Evolutionary conservation across 2,113 vertebrate species (phyloP).

Genomic region (Vanacampus margaritifer): DNA sequence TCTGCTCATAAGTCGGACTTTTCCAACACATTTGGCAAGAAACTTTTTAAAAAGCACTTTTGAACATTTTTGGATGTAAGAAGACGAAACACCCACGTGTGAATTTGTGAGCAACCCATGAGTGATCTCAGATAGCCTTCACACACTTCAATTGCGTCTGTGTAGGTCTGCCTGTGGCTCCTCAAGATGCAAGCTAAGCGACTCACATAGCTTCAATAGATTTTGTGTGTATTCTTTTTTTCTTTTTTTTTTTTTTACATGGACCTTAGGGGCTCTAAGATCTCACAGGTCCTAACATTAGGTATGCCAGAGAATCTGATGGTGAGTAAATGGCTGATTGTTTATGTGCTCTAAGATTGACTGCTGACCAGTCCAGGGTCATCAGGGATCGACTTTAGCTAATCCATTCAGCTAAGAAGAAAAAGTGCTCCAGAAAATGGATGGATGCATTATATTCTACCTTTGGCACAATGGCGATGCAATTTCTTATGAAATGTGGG

Average conservation of each 20-base stretch:
- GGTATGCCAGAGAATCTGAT: too few relatives aligned
- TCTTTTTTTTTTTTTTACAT: not conserved
- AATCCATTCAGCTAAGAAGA: too few relatives aligned
- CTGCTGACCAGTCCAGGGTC: too few relatives aligned
- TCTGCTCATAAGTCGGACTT: slow-evolving; percentile 65
- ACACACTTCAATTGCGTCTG: slow-evolving; percentile 67
- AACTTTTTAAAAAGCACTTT: slow-evolving; percentile 71
- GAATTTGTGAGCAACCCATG: slow-evolving; percentile 37
- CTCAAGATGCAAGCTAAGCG: slow-evolving; percentile 48
- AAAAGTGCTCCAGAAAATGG: too few relatives aligned
- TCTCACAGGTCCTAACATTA: too few relatives aligned
- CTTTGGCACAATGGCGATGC: too few relatives aligned
- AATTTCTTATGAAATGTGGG: too few relatives aligned
- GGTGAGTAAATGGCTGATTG: too few relatives aligned
- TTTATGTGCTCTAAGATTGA: too few relatives aligned
- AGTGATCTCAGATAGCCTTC: slow-evolving; percentile 62
- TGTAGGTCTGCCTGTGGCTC: slow-evolving; percentile 67
- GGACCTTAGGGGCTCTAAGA: not conserved
- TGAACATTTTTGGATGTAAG: slow-evolving; percentile 68
- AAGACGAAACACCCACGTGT: slow-evolving; percentile 68
- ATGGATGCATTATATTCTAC: too few relatives aligned
- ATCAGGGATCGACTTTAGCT: too few relatives aligned
- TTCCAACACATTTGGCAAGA: slow-evolving; percentile 66
- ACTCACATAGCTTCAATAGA: not conserved
- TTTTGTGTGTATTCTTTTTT: too few relatives aligned